Conservation (phyloP, 2,888 invertebrate genomes). For the Plagiodera versicolora region DNA sequence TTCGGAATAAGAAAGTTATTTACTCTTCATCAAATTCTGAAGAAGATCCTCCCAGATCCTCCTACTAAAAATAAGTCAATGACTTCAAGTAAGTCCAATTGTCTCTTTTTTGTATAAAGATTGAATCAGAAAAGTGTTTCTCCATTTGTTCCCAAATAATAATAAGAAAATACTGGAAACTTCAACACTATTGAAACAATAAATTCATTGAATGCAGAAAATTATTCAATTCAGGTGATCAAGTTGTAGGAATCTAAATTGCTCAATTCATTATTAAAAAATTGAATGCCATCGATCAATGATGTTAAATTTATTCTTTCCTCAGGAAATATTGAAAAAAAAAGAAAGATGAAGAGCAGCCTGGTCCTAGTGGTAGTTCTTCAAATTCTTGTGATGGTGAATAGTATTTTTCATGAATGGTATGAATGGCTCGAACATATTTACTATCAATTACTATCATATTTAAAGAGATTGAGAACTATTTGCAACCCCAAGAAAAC, state of each 20-base stretch:
- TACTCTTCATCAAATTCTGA: background rate
- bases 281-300: background rate
- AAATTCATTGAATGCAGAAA: background rate
- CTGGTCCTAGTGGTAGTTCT: background rate
- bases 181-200: background rate
- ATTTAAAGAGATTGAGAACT: background rate
- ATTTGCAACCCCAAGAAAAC: background rate
- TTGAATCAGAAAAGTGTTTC: background rate
- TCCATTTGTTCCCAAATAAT: background rate
- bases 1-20: background rate
- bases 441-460: no score
- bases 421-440: no score
- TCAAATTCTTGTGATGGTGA: background rate
- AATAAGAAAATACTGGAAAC: background rate
- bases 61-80: background rate
- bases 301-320: background rate
- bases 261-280: background rate
- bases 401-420: background rate
- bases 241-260: background rate
- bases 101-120: background rate
- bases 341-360: slow-evolving; percentile 1
- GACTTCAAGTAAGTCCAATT: background rate
- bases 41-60: background rate
- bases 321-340: background rate
- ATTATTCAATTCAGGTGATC: background rate